phyloP scores from a whole-genome alignment of 1,140 invertebrate genomes.

The Vollenhovia emeryi region DNA sequence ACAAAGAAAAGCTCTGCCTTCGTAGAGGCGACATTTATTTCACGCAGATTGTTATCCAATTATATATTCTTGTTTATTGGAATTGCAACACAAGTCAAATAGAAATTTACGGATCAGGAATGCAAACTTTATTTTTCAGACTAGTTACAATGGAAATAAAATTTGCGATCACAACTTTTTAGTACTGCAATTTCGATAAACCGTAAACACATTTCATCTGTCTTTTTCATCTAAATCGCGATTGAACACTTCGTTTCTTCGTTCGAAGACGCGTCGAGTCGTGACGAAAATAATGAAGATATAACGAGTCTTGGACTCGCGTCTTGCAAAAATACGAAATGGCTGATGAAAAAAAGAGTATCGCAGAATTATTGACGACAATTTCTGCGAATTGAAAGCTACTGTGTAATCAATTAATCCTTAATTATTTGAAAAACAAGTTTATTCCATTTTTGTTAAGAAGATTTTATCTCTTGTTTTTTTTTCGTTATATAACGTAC shows the following conservation, averaged over 20 bases:
- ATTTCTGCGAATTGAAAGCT: background rate
- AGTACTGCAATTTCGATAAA: constrained; percentile 1
- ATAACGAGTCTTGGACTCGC: background rate
- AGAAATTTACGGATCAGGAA: background rate
- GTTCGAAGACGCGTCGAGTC: constrained; percentile 11
- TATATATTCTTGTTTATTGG: background rate
- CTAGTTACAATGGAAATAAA: background rate
- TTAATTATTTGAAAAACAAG: background rate
- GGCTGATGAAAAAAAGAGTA: background rate
- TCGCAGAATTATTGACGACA: background rate
- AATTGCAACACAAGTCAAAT: background rate
- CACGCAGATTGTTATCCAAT: background rate
- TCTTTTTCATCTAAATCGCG: background rate
- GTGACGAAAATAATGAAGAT: constrained; percentile 23
- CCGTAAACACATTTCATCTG: background rate
- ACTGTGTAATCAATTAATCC: background rate
- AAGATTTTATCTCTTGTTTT: background rate
- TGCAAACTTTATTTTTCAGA: background rate
- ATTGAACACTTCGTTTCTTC: constrained; percentile 28
- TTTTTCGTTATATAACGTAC: background rate
- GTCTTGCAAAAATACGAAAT: background rate
- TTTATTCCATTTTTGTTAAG: background rate
- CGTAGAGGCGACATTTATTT: background rate
- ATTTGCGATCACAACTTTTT: background rate
- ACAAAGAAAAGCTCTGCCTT: background rate